Evolutionary conservation across 2,113 vertebrate species (phyloP).

Genomic region (Vulpes lagopus): DNA sequence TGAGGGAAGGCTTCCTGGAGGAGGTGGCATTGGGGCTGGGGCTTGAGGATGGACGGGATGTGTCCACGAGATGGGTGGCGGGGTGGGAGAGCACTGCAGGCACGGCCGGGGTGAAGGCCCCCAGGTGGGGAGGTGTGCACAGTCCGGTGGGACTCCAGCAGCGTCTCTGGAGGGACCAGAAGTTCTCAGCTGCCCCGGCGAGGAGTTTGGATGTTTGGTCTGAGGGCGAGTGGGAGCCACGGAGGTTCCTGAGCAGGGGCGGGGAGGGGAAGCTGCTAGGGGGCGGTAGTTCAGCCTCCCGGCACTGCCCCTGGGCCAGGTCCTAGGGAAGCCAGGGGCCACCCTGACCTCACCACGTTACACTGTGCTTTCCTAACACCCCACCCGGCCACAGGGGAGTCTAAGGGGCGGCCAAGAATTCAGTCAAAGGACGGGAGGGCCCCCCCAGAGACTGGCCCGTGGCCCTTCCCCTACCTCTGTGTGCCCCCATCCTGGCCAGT

Average conservation of each 20-base stretch:
- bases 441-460: background rate
- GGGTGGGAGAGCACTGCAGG: background rate
- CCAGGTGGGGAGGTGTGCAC: too few species aligned
- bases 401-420: background rate
- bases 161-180: accelerated
- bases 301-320: background rate
- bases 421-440: constrained; percentile 14
- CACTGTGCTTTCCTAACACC: constrained; percentile 36
- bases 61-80: background rate
- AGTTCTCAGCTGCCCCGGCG: background rate
- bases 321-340: constrained; percentile 51
- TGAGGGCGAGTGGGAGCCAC: background rate
- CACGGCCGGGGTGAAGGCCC: background rate
- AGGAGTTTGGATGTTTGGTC: too few species aligned
- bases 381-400: background rate
- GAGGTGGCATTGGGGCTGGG: background rate
- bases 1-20: constrained; percentile 30
- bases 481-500: background rate
- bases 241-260: background rate
- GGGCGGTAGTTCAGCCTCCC: background rate
- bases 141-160: background rate
- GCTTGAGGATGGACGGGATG: background rate
- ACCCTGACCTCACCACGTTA: background rate
- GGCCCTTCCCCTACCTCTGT: constrained; percentile 9
- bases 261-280: background rate